These are phyloP conservation scores for Acanthosepion esculentum DNA, from an alignment of 2,888 invertebrate genomes.

Conservation along the genomic window DNA sequence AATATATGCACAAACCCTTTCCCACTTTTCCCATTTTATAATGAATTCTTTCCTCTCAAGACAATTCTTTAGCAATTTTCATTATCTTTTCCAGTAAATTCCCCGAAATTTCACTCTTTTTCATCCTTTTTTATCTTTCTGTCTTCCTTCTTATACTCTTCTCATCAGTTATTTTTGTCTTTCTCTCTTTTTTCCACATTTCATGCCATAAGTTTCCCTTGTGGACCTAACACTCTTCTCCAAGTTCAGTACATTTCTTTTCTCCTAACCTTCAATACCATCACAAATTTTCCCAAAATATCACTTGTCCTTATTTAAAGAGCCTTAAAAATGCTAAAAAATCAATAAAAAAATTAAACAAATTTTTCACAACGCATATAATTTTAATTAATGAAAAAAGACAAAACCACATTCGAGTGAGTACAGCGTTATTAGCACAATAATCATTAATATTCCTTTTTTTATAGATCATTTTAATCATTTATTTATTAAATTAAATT, in stretches of 20 bases:
- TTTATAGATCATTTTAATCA: neutral
- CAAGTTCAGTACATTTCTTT: neutral
- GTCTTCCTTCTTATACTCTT: neutral
- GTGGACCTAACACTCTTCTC: neutral
- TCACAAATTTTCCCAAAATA: neutral
- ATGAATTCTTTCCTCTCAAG: too few species aligned
- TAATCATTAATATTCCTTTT: neutral
- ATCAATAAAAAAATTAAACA: neutral
- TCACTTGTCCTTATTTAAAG: neutral
- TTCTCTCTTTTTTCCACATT: neutral
- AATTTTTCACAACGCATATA: neutral
- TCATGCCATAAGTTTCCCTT: neutral
- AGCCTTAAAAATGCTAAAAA: neutral
- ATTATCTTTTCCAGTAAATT: too few species aligned
- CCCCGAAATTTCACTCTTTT: too few species aligned
- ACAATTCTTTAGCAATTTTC: too few species aligned
- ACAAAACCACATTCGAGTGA: neutral
- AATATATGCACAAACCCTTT: too few species aligned
- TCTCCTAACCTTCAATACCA: neutral
- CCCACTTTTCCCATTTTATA: too few species aligned
- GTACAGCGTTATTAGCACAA: neutral
- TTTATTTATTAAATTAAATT: neutral
- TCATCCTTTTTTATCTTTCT: too few species aligned
- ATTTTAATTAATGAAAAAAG: constrained; percentile 25
- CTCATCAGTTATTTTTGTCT: neutral